Evolutionary conservation across 2,113 vertebrate species (phyloP), one percentile per base, ranked within the genome.

Genomic region (Prochilodus magdalenae): DNA sequence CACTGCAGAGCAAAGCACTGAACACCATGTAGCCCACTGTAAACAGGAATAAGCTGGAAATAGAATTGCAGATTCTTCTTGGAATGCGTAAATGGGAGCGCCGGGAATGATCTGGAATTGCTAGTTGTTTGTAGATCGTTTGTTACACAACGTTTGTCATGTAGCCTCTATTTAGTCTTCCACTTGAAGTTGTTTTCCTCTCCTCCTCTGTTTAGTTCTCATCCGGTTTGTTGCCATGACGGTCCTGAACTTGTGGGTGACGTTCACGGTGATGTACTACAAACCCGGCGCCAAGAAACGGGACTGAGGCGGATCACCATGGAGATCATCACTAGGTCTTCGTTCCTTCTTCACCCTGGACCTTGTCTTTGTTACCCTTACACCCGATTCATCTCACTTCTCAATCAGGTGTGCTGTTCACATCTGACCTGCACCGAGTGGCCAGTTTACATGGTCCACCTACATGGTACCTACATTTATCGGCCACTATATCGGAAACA

Each of bases 241-340:
- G 15, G 75, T 92, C 86, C 91, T 99, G 87, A 99, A 99, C 74
- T 27, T 94, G 44, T 99, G 96, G 96, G 96, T 99, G 75, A 93
- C 95, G 30, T 87, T 91, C 57, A 96, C 96, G 2, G 87, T 97
- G 16, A 84, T 97, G 79, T 89, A 88, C 87, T 99, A 98, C 93
- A 93, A 84, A 81, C 94, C 87, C 87, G 65, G 83, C 18, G 33
- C 89, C 16, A 91, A 88, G 82, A 97, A 98, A 88, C 88, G 88
- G 0, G 91, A 93, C 73, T 95, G 70, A 90, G 55, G 29, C 11
- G 2, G 22, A 10, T 44, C 40, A 44, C 40, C 40, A 44, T 44
- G 40, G 40, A 44, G 40, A 44, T 44, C 40, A 11, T 40, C 72
- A 33, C 14, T 55, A 13, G 5, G 16, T 3, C n/a, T 26, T 26